phyloP scores from a whole-genome alignment of 2,797 vertebrate genomes.

The Gobio occitaniae region DNA sequence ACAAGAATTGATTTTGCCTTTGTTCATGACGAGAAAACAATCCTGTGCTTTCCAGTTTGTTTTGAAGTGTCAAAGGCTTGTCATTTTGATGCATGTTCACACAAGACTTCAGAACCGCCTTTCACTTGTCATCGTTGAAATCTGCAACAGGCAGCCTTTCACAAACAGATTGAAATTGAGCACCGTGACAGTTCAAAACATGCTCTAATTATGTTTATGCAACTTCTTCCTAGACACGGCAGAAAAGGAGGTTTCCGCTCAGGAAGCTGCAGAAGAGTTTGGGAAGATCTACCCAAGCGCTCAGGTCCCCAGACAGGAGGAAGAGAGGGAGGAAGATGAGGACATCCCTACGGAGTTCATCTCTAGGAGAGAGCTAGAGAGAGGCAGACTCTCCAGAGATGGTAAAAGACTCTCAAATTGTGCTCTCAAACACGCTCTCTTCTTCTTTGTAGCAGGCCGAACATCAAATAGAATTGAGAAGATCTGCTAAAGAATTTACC shows the following conservation, averaged over 20 bases:
- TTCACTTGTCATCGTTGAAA: constrained; percentile 14
- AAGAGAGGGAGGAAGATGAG: constrained; percentile 80
- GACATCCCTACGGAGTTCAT: constrained; percentile 89
- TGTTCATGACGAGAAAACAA: background rate
- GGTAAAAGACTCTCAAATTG: constrained; percentile 75
- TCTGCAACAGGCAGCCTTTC: constrained; percentile 16
- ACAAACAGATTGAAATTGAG: constrained; percentile 34
- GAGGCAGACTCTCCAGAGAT: constrained; percentile 88
- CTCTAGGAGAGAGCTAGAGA: constrained; percentile 92
- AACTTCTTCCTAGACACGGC: constrained; percentile 50
- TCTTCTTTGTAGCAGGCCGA: background rate
- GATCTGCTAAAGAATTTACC: constrained; percentile 9
- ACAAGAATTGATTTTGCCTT: background rate
- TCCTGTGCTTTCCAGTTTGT: background rate
- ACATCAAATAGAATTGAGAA: constrained; percentile 37
- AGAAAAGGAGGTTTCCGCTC: constrained; percentile 54
- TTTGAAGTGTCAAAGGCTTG: constrained; percentile 20
- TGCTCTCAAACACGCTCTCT: constrained; percentile 13
- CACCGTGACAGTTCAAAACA: constrained; percentile 52
- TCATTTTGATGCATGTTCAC: constrained; percentile 6
- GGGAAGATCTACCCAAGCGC: constrained; percentile 92
- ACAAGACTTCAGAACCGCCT: background rate
- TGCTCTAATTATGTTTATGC: constrained; percentile 25
- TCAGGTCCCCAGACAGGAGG: constrained; percentile 75
- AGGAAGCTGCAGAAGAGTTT: constrained; percentile 80